Evolutionary conservation across 1,140 invertebrate species (phyloP), one percentile per base, ranked within the genome.

Genomic region (Pseudoatta argentina): DNA sequence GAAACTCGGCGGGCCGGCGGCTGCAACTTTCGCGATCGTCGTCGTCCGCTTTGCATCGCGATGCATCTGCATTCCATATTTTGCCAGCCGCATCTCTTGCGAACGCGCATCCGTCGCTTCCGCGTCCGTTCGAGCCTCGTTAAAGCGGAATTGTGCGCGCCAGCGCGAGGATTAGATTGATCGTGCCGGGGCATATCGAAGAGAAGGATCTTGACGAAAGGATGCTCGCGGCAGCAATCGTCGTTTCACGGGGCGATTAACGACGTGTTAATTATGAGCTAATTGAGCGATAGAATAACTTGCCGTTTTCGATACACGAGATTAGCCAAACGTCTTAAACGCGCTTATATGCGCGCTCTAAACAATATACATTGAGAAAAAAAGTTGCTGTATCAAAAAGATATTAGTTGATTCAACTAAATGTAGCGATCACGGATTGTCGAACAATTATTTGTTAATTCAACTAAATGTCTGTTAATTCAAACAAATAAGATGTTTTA

Each of bases 71-170:
- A 92, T 92, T 91, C 88, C 79, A n/a, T 87, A 78, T 78, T 44
- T 44, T 66, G 69, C 59, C 76, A 44, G 7, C 6, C 44, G 51
- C 48, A 27, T 59, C 79, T 79, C 61, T 53, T 24, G 44, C 12
- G 69, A 21, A 24, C 34, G 21, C 30, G 48, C 34, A 8, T 16
- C 64, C 16, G 3, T 30, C 30, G 86, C 90, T 94, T 93, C 93
- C 92, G 91, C 93, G 87, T 93, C 91, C 90, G 92, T 76, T 21
- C 6, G 55, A 27, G 83, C 77, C 87, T 89, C 88, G 81, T 90
- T 90, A 88, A 27, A 75, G 18, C 53, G 55, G 18, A 81, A 86
- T 59, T 21, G 39, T 27, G 51, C 55, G 27, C 24, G 24, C 24
- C 24, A 24, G 24, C 24, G 24, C 30, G 51, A 85, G 4, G 34